A percentile compares a stretch with the other conserved stretches of the same genome.
Evolutionary conservation across 2,113 vertebrate species (phyloP).

Genomic region (Oxyura jamaicensis): DNA sequence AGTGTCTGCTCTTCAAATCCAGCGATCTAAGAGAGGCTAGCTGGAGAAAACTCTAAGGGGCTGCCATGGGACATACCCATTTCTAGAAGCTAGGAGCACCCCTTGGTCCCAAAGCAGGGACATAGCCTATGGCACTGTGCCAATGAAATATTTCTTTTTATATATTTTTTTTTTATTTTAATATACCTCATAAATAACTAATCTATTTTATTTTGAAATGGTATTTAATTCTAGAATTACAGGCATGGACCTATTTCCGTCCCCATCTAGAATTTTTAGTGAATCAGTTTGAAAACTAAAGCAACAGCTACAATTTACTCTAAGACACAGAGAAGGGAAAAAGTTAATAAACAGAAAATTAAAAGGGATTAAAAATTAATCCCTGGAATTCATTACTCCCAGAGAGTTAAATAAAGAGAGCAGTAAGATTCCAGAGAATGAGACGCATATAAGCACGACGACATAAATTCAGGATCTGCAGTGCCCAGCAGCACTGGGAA

Average conservation of each 20-base stretch:
- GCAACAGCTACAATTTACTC: background rate
- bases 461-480: background rate
- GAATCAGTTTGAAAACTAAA: background rate
- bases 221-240: background rate
- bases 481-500: background rate
- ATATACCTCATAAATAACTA: background rate
- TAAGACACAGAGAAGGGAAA: background rate
- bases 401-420: slow-evolving; percentile 12
- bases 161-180: no score
- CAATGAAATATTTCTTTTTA: background rate
- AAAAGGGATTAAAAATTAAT: slow-evolving; percentile 51
- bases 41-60: background rate
- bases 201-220: background rate
- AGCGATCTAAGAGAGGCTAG: background rate
- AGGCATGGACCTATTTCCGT: background rate
- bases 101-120: background rate
- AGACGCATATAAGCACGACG: background rate
- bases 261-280: background rate
- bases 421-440: background rate
- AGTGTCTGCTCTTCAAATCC: slow-evolving; percentile 36
- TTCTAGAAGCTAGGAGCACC: background rate
- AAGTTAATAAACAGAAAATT: slow-evolving; percentile 21
- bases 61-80: background rate
- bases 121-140: background rate
- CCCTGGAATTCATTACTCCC: slow-evolving; percentile 27